These are phyloP conservation scores for Drosophila anomelani DNA, from an alignment of 2,888 invertebrate species.

Conservation along the genomic window DNA sequence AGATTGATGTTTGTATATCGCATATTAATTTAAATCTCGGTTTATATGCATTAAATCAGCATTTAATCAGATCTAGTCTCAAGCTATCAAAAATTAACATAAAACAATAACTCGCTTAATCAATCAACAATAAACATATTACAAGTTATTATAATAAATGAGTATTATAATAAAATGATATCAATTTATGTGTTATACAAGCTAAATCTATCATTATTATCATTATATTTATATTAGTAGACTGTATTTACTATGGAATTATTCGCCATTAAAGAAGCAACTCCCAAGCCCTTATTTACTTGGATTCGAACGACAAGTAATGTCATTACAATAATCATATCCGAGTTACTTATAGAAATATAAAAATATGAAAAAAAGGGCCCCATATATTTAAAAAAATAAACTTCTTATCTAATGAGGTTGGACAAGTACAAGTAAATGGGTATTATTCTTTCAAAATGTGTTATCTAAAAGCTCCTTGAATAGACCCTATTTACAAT, in stretches of 20 bases:
- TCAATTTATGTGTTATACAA: neutral
- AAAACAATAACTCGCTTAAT: neutral
- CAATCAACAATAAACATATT: neutral
- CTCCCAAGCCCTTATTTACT: neutral
- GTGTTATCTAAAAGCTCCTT: neutral
- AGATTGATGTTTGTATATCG: neutral
- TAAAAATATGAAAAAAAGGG: neutral
- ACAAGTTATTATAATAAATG: neutral
- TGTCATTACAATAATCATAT: neutral
- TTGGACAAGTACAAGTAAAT: neutral
- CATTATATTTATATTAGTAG: neutral
- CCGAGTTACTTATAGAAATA: neutral
- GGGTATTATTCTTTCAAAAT: neutral
- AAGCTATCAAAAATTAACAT: neutral
- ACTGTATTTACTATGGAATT: neutral
- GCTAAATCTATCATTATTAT: neutral
- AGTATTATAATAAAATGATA: neutral
- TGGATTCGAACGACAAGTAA: neutral
- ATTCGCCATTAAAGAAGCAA: neutral
- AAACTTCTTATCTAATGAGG: conserved; percentile 12
- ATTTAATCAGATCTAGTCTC: neutral
- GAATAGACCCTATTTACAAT: neutral
- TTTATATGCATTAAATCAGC: neutral
- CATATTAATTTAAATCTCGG: neutral
- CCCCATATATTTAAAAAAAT: neutral